These are phyloP conservation scores for Flabesymbios commensalis DNA, from an alignment of 2,888 invertebrate genomes.

Conservation along the genomic window DNA sequence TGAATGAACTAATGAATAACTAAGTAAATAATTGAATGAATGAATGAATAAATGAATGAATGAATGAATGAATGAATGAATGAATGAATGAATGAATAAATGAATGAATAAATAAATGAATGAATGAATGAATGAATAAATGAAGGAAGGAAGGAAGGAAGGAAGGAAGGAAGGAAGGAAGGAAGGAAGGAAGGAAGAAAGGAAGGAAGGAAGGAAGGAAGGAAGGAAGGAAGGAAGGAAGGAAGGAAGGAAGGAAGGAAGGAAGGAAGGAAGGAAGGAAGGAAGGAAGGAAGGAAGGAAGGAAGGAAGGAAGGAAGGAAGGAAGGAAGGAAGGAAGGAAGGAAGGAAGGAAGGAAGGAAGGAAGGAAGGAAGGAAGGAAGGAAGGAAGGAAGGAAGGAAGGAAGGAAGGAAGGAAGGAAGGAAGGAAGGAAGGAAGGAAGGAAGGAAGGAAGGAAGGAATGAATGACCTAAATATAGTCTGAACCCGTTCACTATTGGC, in stretches of 20 bases:
- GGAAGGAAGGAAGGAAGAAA: slow-evolving; percentile 3
- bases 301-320: neutral
- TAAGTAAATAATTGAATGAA: no score
- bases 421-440: slow-evolving; percentile 8
- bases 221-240: neutral
- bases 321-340: slow-evolving; percentile 7
- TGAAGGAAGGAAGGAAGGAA: neutral
- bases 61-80: no score
- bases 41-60: no score
- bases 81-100: no score
- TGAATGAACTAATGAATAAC: no score
- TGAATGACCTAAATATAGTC: no score
- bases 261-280: slow-evolving; percentile 12
- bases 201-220: slow-evolving; percentile 6
- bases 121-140: no score
- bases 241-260: slow-evolving; percentile 6
- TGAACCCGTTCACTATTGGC: no score
- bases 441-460: slow-evolving; percentile 14
- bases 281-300: slow-evolving; percentile 1
- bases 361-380: slow-evolving; percentile 12
- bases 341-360: slow-evolving; percentile 1
- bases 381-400: neutral
- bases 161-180: neutral
- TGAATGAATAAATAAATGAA: no score
- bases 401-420: slow-evolving; percentile 5